Evolutionary conservation across 23 tunicate species (phyloP), one percentile per base, ranked within the genome.

Genomic region (Halocynthia aurantium): DNA sequence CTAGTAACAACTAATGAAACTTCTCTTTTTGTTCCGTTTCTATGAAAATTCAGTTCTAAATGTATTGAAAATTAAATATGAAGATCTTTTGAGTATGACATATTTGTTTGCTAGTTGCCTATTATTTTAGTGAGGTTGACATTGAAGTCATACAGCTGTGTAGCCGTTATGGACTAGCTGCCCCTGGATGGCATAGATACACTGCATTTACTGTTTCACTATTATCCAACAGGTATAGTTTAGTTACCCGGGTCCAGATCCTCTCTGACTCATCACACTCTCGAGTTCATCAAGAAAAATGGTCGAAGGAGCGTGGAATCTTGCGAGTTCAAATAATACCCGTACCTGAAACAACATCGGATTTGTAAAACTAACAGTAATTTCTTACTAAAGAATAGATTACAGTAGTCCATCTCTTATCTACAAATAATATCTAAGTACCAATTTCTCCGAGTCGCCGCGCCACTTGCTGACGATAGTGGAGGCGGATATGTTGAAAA

Each of bases 381-480:
- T 13, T 58, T 13, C 15, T 1, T 58, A 58, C n/a, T 58, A 58
- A 13, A 58, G 63, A n/a, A 15, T 58, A 58, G 1, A 58, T 58
- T 58, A n/a, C 63, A n/a, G 4, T 58, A 13, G 15, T 58, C 63
- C 15, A 13, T n/a, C 15, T 58, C 2, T 58, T 13, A 1, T 2
- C 63, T 58, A n/a, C 63, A 58, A 1, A 13, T 13, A 58, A 13
- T 1, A 15, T 13, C 8, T 1, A 52, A 72, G 7, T 8, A 92
- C 98, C 82, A 92, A 69, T 86, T 92, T 92, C 69, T 92, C 98
- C 22, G 98, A 92, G 54, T 92, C 98, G 49, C 98, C 98, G 61
- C 98, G 86, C 98, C 98, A 92, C 63, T 92, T 92, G 79, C 98
- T 92, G 61, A 92, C 98, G 22, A 92, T 92, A 12, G 98, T 85